Base-by-base conservation (phyloP, 37 sponge, comb jelly and placozoan species). In the Halichondria panicea region DNA sequence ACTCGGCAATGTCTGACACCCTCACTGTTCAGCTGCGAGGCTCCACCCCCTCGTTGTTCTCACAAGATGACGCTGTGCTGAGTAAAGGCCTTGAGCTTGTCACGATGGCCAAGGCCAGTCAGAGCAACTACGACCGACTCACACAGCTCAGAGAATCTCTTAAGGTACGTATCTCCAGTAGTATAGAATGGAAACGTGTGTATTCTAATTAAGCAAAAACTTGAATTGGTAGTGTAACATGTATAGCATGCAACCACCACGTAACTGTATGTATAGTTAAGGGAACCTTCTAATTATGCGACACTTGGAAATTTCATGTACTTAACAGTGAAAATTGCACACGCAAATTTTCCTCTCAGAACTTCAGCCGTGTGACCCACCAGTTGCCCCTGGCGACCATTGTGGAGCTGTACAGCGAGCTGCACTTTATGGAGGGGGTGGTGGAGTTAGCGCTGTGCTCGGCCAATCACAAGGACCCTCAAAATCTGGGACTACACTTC, bases 381-480 rank as follows among this genome's bases (percentile, higher is more conserved):
- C 83, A 82, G 59, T 65, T 97, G 15, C 50, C 72, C 66, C 83
- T 97, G 19, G 9, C 92, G 13, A 36, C 71, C 1, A 84, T 94
- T 37, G 92, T 92, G 31, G 58, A 57, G 48, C 80, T 87, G 65
- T 97, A 87, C 76, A 67, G 66, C 36, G 19, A 57, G 1, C 71
- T 75, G 27, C 76, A 63, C 58, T 94, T 78, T 67, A 77, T 80
- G 57, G 82, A 80, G 21, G 98, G 95, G 0, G 70, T 97, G 35
- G 85, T 97, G 63, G 93, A 97, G 65, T 71, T 97, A 52, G 69
- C 81, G 70, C 78, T 94, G 33, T 83, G 89, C 71, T 63, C 89
- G 0, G 98, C 95, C 3, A 21, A 33, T 34, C 77, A 89, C 15
- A 65, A 48, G 31, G 98, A 97, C 70, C 84, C 87, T 24, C 75